Conservation (phyloP, 2,797 vertebrate genomes). For the Scarus forsteni region DNA sequence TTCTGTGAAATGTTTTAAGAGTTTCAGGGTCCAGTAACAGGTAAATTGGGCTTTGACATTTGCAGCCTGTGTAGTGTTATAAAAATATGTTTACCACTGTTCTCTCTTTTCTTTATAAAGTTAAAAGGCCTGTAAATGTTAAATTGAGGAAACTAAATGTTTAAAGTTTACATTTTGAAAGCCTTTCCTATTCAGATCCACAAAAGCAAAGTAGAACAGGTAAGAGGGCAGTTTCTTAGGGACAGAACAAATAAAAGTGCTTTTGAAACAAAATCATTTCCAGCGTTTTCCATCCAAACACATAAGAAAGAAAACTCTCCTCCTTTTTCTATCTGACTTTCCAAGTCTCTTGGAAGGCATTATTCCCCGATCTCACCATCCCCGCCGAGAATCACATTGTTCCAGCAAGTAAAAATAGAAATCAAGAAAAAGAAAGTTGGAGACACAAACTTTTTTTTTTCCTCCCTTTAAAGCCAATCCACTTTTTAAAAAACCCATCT, state of each 20-base stretch:
- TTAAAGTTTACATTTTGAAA: too few species aligned
- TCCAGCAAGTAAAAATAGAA: slow-evolving; percentile 76
- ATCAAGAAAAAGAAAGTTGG: slow-evolving; percentile 70
- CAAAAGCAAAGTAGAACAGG: neutral
- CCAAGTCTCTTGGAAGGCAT: slow-evolving; percentile 62
- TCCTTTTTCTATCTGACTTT: slow-evolving; percentile 48
- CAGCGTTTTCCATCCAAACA: slow-evolving; percentile 47
- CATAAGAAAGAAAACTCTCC: slow-evolving; percentile 70
- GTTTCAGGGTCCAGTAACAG: too few species aligned
- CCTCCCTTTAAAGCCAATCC: slow-evolving; percentile 72
- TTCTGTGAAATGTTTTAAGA: too few species aligned
- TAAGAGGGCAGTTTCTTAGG: slow-evolving; percentile 3
- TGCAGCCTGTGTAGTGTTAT: too few species aligned
- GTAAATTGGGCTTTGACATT: too few species aligned
- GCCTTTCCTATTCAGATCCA: neutral
- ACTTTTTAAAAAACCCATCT: slow-evolving; percentile 71
- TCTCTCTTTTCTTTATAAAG: too few species aligned
- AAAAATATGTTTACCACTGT: too few species aligned
- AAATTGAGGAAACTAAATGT: too few species aligned
- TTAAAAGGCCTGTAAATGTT: too few species aligned
- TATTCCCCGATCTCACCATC: slow-evolving; percentile 53
- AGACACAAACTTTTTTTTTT: slow-evolving; percentile 66
- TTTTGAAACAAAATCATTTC: slow-evolving; percentile 47
- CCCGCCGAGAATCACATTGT: slow-evolving; percentile 65
- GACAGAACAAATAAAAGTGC: slow-evolving; percentile 9